Conservation (phyloP, 2,113 vertebrate genomes). For the Spilogale gracilis region DNA sequence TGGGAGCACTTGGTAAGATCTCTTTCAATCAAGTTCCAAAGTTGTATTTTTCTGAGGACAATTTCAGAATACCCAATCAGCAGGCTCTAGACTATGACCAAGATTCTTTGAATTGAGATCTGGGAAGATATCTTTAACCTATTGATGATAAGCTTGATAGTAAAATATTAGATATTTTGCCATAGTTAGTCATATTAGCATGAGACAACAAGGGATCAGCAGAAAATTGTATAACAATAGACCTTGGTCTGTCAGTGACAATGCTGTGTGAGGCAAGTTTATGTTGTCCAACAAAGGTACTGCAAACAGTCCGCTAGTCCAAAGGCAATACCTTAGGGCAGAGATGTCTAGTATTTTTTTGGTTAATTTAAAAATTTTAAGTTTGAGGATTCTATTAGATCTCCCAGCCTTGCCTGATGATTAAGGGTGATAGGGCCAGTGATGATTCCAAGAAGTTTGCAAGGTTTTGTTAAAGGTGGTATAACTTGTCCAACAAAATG, state of each 20-base stretch:
- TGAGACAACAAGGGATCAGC: background rate
- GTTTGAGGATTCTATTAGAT: too few species aligned
- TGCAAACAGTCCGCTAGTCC: background rate
- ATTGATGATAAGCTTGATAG: too few species aligned
- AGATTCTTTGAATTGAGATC: background rate
- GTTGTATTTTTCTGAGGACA: background rate
- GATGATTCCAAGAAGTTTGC: too few species aligned
- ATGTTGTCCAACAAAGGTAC: background rate
- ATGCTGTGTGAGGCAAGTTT: background rate
- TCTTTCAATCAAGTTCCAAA: background rate
- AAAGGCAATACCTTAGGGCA: too few species aligned
- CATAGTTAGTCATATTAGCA: background rate
- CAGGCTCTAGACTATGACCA: background rate
- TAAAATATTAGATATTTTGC: background rate
- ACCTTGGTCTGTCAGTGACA: background rate
- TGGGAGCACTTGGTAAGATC: background rate
- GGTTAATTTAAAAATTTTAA: too few species aligned
- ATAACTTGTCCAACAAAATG: background rate
- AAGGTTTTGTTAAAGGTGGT: too few species aligned
- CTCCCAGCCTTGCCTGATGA: too few species aligned
- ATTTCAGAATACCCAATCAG: background rate
- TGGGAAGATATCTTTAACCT: background rate
- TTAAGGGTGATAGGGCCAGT: too few species aligned
- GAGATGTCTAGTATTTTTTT: too few species aligned
- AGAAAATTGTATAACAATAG: background rate